Evolutionary conservation across 2,113 vertebrate genomes (phyloP).

Genomic region (Grantiella picta): DNA sequence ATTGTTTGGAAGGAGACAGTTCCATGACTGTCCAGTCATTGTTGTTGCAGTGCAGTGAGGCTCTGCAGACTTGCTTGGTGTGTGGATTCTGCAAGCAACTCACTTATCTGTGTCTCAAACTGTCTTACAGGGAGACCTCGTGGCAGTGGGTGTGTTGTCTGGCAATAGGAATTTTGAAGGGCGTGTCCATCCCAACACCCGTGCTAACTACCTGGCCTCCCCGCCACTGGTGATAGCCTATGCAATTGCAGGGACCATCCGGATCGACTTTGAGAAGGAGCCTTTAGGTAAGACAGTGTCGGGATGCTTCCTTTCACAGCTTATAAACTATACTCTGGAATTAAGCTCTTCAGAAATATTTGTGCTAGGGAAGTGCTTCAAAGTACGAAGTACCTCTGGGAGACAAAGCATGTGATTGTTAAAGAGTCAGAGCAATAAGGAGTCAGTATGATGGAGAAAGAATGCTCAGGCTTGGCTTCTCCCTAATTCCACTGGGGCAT

Average conservation of each 20-base stretch:
- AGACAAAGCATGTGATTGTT: background rate
- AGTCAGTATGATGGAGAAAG: background rate
- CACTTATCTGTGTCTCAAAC: background rate
- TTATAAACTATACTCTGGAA: background rate
- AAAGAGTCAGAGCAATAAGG: background rate
- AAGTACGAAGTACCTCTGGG: background rate
- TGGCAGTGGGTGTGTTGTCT: conserved; percentile 89
- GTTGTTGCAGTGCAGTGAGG: background rate
- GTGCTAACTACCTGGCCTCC: conserved; percentile 95
- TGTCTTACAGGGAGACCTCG: conserved; percentile 83
- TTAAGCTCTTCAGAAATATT: background rate
- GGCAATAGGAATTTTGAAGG: conserved; percentile 98
- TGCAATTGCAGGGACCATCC: conserved; percentile 90
- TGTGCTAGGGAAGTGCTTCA: background rate
- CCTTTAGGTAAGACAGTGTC: conserved; percentile 79
- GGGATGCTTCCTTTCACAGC: background rate
- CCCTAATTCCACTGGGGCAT: background rate
- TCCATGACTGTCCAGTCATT: background rate
- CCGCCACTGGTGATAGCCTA: conserved; percentile 94
- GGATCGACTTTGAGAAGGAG: conserved; percentile 89
- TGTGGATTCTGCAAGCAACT: background rate
- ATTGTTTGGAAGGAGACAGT: background rate
- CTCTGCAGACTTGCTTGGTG: background rate
- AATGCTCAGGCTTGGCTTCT: background rate
- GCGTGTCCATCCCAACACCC: conserved; percentile 93